These are phyloP conservation scores for Carcina quercana DNA, from an alignment of 2,888 invertebrate genomes.

Conservation along the genomic window DNA sequence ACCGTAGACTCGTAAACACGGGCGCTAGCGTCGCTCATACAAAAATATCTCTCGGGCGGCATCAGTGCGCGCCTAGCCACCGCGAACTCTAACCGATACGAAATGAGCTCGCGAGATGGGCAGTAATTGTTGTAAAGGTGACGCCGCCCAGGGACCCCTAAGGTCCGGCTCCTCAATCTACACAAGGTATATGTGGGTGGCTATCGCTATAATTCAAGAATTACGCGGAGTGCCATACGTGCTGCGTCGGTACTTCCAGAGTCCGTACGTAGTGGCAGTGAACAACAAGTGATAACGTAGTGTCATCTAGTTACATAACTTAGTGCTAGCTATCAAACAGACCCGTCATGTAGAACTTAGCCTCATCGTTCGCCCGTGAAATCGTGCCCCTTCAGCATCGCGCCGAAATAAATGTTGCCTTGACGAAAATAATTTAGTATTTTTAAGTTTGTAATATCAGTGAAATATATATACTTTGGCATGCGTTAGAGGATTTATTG, in stretches of 20 bases:
- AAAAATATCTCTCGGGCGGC: constrained; percentile 48
- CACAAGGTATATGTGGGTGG: constrained; percentile 66
- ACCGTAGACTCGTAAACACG: constrained; percentile 8
- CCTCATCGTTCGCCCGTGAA: background rate
- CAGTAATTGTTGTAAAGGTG: constrained; percentile 76
- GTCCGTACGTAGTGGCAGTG: constrained; percentile 47
- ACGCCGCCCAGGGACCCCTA: constrained; percentile 61
- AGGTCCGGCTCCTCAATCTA: constrained; percentile 61
- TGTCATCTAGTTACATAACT: background rate
- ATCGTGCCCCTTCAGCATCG: background rate
- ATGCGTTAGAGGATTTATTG: constrained; percentile 1
- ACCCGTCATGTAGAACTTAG: no score
- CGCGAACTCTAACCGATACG: constrained; percentile 47
- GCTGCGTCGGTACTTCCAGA: constrained; percentile 29
- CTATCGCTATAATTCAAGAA: constrained; percentile 48
- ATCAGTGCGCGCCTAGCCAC: constrained; percentile 54
- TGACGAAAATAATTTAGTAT: constrained; percentile 10
- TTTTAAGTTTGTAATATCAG: constrained; percentile 8
- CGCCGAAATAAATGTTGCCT: constrained; percentile 2
- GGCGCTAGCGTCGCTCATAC: constrained; percentile 50
- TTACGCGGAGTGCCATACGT: constrained; percentile 47
- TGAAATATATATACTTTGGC: constrained; percentile 1
- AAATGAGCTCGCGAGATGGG: constrained; percentile 68
- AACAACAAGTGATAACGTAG: constrained; percentile 23
- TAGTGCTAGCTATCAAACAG: background rate